These are phyloP conservation scores for Propithecus perrieri DNA, from an alignment of 2,797 vertebrate genomes.

Conservation along the genomic window DNA sequence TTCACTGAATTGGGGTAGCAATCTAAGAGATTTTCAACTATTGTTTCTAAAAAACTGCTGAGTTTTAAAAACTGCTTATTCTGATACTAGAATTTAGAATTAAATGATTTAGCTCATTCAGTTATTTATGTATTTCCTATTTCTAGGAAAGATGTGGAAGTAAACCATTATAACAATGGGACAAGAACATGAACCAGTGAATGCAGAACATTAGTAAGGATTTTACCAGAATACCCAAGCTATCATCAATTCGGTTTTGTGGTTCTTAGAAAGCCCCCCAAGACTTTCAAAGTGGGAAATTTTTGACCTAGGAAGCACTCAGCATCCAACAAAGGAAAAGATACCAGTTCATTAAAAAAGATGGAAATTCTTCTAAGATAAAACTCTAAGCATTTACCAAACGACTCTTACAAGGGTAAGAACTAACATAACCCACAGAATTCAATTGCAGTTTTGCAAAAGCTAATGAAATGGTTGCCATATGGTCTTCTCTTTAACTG, in stretches of 20 bases:
- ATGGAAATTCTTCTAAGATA: constrained; percentile 42
- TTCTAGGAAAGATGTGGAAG: neutral
- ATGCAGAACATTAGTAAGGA: neutral
- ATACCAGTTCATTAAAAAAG: constrained; percentile 6
- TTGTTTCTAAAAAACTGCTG: neutral
- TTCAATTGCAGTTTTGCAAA: constrained; percentile 29
- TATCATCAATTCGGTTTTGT: neutral
- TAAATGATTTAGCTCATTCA: neutral
- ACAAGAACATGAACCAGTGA: neutral
- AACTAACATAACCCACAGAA: constrained; percentile 39
- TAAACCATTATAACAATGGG: neutral
- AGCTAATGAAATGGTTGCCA: constrained; percentile 46
- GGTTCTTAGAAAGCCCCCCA: constrained; percentile 5
- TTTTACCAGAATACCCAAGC: neutral
- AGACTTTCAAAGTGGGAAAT: neutral
- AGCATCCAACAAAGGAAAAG: neutral
- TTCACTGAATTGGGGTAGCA: neutral
- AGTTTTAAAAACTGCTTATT: neutral
- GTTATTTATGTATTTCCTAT: neutral
- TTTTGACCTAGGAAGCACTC: neutral
- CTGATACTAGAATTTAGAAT: neutral
- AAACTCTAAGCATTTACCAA: constrained; percentile 40
- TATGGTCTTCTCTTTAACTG: constrained; percentile 6
- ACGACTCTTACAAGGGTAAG: constrained; percentile 45
- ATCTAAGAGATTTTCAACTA: neutral